Evolutionary conservation across 2,888 invertebrate species (phyloP).

Genomic region (Andrena marginata): DNA sequence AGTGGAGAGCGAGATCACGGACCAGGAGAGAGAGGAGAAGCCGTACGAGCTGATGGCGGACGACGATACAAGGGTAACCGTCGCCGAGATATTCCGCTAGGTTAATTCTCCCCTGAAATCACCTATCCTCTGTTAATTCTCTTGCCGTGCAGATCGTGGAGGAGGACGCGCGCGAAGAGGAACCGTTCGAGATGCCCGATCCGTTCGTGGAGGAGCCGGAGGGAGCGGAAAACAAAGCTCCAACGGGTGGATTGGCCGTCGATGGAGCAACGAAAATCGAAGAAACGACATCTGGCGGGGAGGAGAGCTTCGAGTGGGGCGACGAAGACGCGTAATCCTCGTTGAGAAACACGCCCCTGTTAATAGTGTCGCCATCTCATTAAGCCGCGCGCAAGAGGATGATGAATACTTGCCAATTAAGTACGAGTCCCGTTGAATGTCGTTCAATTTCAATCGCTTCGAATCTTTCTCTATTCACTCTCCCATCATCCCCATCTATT

Average conservation of each 20-base stretch:
- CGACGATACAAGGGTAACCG: constrained; percentile 79
- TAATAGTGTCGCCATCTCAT: constrained; percentile 29
- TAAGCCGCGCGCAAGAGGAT: constrained; percentile 11
- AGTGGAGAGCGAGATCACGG: constrained; percentile 69
- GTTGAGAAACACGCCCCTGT: not conserved
- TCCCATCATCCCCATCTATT: constrained; percentile 26
- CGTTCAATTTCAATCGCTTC: constrained; percentile 19
- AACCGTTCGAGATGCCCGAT: constrained; percentile 44
- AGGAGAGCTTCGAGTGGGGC: constrained; percentile 69
- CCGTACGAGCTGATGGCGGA: constrained; percentile 77
- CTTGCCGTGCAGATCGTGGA: constrained; percentile 67
- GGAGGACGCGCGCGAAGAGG: constrained; percentile 62
- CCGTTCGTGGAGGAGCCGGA: constrained; percentile 70
- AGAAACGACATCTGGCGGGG: constrained; percentile 65
- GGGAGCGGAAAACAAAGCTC: constrained; percentile 51
- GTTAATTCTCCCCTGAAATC: not conserved
- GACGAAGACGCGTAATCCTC: constrained; percentile 71
- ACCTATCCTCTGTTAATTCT: not conserved
- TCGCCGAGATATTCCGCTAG: not conserved
- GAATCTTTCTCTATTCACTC: constrained; percentile 8
- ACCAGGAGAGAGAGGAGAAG: constrained; percentile 80
- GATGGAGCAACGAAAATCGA: constrained; percentile 67
- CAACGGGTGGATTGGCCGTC: constrained; percentile 17
- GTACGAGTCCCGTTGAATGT: constrained; percentile 18
- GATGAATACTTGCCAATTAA: constrained; percentile 28